Evolutionary conservation across 2,113 vertebrate species (phyloP).

Genomic region (Limnothrissa miodon): DNA sequence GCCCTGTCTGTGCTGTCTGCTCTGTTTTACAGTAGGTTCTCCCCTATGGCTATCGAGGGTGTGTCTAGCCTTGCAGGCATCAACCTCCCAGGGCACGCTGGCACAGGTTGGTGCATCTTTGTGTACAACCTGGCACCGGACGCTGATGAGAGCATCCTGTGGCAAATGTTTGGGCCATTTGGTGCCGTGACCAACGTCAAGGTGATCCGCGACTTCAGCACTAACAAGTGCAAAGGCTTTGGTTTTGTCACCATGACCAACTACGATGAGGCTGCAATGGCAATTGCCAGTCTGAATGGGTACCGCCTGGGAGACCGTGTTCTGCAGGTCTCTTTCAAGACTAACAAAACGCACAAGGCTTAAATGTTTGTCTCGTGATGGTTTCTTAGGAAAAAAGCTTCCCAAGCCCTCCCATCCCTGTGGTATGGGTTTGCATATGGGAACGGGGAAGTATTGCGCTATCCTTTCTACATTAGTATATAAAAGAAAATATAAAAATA

Average conservation of each 20-base stretch:
- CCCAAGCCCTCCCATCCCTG: neutral
- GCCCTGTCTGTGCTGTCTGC: neutral
- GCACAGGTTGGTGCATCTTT: conserved; percentile 98
- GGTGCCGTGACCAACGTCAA: conserved; percentile 99
- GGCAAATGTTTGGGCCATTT: conserved; percentile 99
- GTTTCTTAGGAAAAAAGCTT: conserved; percentile 70
- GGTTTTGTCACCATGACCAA: conserved; percentile 99
- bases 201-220: conserved; percentile 99
- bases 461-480: conserved; percentile 79
- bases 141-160: conserved; percentile 97
- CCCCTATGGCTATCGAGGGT: conserved; percentile 96
- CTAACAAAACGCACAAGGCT: conserved; percentile 99
- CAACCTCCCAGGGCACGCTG: conserved; percentile 94
- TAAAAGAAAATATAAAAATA: conserved; percentile 75
- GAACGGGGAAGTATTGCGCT: conserved; percentile 39
- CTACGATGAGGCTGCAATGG: conserved; percentile 98
- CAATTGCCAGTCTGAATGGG: conserved; percentile 98
- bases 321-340: conserved; percentile 98
- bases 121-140: conserved; percentile 98
- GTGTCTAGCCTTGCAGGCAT: conserved; percentile 98
- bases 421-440: conserved; percentile 44
- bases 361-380: conserved; percentile 80
- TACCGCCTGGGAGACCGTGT: conserved; percentile 98
- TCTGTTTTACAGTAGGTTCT: conserved; percentile 82
- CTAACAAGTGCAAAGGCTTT: conserved; percentile 99